Evolutionary conservation across 2,888 invertebrate species (phyloP).

Genomic region (Schizaphis graminum): DNA sequence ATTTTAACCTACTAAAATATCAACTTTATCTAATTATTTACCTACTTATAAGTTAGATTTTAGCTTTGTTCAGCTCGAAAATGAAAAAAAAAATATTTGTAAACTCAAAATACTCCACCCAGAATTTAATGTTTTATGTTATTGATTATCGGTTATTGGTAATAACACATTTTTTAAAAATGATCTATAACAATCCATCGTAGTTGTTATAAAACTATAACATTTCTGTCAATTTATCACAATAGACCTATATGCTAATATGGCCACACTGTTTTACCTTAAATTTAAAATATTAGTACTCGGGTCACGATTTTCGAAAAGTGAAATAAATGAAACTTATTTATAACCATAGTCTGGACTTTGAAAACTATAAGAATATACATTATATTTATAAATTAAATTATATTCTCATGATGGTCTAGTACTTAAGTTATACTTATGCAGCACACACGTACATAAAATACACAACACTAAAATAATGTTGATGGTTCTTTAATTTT

Average conservation of each 20-base stretch:
- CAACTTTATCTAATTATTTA: too few relatives aligned
- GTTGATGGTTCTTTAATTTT: neutral
- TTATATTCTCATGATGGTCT: neutral
- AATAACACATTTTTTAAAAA: neutral
- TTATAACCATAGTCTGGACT: neutral
- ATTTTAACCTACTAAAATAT: neutral
- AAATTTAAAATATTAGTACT: neutral
- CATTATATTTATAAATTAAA: neutral
- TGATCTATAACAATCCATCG: neutral
- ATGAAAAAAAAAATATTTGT: neutral
- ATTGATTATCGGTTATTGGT: neutral
- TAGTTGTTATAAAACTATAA: neutral
- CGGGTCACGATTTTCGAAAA: neutral
- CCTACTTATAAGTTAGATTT: too few relatives aligned
- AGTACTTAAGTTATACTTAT: neutral
- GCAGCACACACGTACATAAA: neutral
- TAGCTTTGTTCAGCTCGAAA: neutral
- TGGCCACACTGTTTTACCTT: neutral
- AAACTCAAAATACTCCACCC: neutral
- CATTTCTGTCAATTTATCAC: neutral
- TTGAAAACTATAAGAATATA: neutral
- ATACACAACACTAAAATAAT: neutral
- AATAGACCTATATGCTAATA: neutral
- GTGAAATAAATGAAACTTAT: neutral
- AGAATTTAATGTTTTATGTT: neutral